Percentiles rank a stretch among this genome's conserved stretches.
phyloP scores from a whole-genome alignment of 2,888 invertebrate species.

The Chaitophorus viminalis region DNA sequence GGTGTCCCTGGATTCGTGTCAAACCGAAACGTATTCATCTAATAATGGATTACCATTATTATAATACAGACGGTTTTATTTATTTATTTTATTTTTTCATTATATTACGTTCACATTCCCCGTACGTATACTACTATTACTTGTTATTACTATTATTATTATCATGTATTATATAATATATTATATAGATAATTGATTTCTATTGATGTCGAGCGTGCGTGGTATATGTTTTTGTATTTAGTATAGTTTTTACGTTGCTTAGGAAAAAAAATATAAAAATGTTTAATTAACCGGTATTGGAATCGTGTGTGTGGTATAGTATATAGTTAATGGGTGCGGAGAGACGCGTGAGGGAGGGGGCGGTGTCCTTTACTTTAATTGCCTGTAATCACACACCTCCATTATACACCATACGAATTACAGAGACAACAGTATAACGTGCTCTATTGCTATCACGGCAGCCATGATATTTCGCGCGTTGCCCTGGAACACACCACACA shows the following conservation, averaged over 20 bases:
- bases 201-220: neutral
- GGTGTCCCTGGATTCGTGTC: conserved; percentile 54
- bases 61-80: neutral
- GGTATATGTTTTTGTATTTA: neutral
- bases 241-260: conserved; percentile 36
- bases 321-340: neutral
- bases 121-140: too few species aligned
- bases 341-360: neutral
- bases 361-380: conserved; percentile 54
- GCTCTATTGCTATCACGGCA: conserved; percentile 53
- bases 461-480: conserved; percentile 51
- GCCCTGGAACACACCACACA: neutral
- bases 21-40: conserved; percentile 53
- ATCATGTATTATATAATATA: too few species aligned
- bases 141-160: neutral
- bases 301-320: neutral
- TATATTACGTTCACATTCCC: neutral
- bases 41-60: conserved; percentile 44
- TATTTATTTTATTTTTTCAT: too few species aligned
- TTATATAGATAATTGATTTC: neutral
- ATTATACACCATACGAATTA: conserved; percentile 28
- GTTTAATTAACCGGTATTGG: conserved; percentile 50
- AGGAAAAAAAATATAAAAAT: conserved; percentile 14
- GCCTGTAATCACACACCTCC: conserved; percentile 54
- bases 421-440: conserved; percentile 23